Percentiles rank a stretch among this genome's conserved stretches.
Conservation (phyloP, 2,113 vertebrate genomes). For the Hiodon tergisus region DNA sequence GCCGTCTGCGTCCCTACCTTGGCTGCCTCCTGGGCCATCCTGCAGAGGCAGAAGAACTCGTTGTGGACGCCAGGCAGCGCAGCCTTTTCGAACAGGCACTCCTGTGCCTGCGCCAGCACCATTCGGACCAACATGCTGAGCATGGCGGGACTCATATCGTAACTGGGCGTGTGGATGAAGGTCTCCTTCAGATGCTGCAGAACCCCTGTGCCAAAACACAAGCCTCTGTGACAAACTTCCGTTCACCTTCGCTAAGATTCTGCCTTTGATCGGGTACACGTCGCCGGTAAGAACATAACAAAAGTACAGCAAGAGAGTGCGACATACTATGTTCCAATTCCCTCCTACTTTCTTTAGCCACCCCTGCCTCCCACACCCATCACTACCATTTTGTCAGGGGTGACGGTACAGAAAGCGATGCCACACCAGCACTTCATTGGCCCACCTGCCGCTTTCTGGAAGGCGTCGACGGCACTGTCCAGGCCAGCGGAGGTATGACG, state of each 20-base stretch:
- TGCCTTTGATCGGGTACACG: too few species aligned
- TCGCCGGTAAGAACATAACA: too few species aligned
- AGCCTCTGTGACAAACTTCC: background rate
- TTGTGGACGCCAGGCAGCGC: slow-evolving; percentile 78
- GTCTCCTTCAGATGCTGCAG: slow-evolving; percentile 85
- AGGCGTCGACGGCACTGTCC: slow-evolving; percentile 71
- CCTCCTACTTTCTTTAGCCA: too few species aligned
- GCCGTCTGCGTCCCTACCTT: slow-evolving; percentile 60
- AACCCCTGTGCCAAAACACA: slow-evolving; percentile 62
- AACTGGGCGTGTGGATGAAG: slow-evolving; percentile 89
- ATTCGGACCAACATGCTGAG: slow-evolving; percentile 78
- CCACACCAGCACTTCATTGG: background rate
- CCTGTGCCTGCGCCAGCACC: slow-evolving; percentile 85
- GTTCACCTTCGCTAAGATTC: background rate
- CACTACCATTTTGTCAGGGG: too few species aligned
- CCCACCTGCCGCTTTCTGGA: slow-evolving; percentile 83
- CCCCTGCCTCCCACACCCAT: too few species aligned
- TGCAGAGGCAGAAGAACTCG: slow-evolving; percentile 74
- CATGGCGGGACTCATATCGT: slow-evolving; percentile 95
- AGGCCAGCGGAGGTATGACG: slow-evolving; percentile 72
- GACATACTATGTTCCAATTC: too few species aligned
- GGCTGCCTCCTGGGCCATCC: slow-evolving; percentile 84
- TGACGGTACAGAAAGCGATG: background rate
- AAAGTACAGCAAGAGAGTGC: too few species aligned
- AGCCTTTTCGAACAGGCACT: slow-evolving; percentile 80